phyloP scores from a whole-genome alignment of 2,797 vertebrate genomes.

The Clamator glandarius region DNA sequence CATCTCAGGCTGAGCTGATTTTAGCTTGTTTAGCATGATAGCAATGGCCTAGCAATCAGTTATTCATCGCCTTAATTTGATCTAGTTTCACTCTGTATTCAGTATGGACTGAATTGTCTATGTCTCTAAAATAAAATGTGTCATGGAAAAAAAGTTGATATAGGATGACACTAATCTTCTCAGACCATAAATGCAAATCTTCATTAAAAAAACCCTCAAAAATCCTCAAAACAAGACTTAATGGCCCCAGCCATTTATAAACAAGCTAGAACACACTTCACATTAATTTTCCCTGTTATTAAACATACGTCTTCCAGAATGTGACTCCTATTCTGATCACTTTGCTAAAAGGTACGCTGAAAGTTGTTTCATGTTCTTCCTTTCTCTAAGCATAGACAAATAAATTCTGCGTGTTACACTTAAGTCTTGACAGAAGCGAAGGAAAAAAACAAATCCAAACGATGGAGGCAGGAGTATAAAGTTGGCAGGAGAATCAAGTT shows the following conservation, averaged over 20 bases:
- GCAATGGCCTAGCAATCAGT: not conserved
- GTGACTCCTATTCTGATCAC: not conserved
- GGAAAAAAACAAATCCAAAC: too few species aligned
- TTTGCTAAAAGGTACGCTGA: not conserved
- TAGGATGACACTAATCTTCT: not conserved
- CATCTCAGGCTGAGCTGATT: not conserved
- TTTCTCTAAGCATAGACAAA: not conserved
- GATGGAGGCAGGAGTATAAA: too few species aligned
- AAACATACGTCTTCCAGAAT: not conserved
- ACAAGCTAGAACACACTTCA: not conserved
- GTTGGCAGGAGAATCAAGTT: too few species aligned
- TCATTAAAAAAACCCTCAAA: too few species aligned
- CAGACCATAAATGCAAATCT: not conserved
- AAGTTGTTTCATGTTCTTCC: not conserved
- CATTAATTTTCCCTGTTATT: not conserved
- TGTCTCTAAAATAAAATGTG: accelerated
- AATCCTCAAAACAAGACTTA: not conserved
- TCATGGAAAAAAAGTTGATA: not conserved
- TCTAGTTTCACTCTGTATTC: not conserved
- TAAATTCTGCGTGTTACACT: not conserved
- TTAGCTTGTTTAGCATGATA: not conserved
- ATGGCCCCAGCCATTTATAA: not conserved
- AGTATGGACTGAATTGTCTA: not conserved
- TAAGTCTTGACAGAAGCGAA: not conserved
- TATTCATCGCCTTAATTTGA: not conserved